Evolutionary conservation across 1,140 invertebrate genomes (phyloP).

Genomic region (Drosophila paulistorum): DNA sequence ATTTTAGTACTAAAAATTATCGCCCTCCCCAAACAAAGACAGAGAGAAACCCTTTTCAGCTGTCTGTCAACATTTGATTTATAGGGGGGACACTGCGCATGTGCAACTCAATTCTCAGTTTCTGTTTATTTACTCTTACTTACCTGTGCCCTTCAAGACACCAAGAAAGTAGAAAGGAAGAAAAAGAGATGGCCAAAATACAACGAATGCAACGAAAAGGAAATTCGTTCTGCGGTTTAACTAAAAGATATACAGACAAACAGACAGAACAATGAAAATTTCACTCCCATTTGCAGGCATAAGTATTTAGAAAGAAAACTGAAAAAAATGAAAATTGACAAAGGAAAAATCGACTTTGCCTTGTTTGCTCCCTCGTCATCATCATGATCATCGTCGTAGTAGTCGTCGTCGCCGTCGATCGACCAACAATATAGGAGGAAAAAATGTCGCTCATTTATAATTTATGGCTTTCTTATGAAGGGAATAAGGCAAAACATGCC

Average conservation of each 20-base stretch:
- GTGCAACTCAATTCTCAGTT: slow-evolving; percentile 81
- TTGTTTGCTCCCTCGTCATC: slow-evolving; percentile 56
- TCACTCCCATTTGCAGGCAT: slow-evolving; percentile 61
- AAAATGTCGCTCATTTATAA: slow-evolving; percentile 69
- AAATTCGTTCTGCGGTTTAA: slow-evolving; percentile 81
- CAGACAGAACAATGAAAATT: slow-evolving; percentile 51
- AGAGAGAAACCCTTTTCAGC: slow-evolving; percentile 65
- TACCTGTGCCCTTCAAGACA: slow-evolving; percentile 45
- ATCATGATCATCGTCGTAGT: not conserved
- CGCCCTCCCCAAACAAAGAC: not conserved
- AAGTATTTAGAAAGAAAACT: slow-evolving; percentile 37
- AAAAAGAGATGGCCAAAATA: not conserved
- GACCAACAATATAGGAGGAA: slow-evolving; percentile 17
- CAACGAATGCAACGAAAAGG: slow-evolving; percentile 6
- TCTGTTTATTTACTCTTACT: slow-evolving; percentile 67
- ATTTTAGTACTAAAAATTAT: slow-evolving; percentile 17
- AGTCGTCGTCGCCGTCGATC: slow-evolving; percentile 12
- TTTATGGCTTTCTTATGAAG: slow-evolving; percentile 79
- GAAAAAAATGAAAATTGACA: slow-evolving; percentile 38
- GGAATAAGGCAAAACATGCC: slow-evolving; percentile 21
- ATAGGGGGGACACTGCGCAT: slow-evolving; percentile 64
- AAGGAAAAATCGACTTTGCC: slow-evolving; percentile 35
- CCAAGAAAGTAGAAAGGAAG: not conserved
- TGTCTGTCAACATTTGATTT: slow-evolving; percentile 74
- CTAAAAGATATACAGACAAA: slow-evolving; percentile 28